A percentile compares a stretch with the other conserved stretches of the same genome.
Conservation (phyloP, 2,888 invertebrate species). For the Augochlorella aurata region DNA sequence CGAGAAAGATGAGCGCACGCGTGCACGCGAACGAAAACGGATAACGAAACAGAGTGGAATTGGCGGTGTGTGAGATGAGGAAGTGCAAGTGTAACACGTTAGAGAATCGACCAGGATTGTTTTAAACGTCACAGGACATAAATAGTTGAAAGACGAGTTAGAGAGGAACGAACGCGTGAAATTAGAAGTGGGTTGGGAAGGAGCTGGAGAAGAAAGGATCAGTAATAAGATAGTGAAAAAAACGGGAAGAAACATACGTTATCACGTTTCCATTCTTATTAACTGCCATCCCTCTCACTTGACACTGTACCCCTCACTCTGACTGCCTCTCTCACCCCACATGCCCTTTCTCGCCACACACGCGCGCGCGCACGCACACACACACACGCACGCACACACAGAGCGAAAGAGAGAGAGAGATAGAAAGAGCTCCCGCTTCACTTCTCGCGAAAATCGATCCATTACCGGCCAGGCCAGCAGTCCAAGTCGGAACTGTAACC, state of each 20-base stretch:
- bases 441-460: constrained; percentile 66
- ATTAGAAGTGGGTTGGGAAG: background rate
- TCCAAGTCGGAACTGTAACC: constrained; percentile 51
- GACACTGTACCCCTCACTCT: background rate
- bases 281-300: background rate
- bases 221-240: constrained; percentile 5
- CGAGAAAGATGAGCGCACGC: constrained; percentile 14
- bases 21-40: constrained; percentile 7
- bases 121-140: background rate
- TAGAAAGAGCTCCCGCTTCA: constrained; percentile 47
- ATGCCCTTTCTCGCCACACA: constrained; percentile 19
- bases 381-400: background rate
- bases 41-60: background rate
- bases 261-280: constrained; percentile 27
- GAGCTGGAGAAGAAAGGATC: background rate
- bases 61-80: background rate
- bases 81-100: background rate
- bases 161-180: background rate
- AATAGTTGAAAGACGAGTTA: background rate
- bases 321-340: constrained; percentile 21
- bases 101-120: background rate
- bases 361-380: constrained; percentile 16
- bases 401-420: too few relatives aligned
- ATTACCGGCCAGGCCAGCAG: constrained; percentile 63
- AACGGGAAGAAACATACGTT: constrained; percentile 5